Evolutionary conservation across 2,113 vertebrate genomes (phyloP), one percentile per base, ranked within the genome.

Genomic region (Gobius niger): DNA sequence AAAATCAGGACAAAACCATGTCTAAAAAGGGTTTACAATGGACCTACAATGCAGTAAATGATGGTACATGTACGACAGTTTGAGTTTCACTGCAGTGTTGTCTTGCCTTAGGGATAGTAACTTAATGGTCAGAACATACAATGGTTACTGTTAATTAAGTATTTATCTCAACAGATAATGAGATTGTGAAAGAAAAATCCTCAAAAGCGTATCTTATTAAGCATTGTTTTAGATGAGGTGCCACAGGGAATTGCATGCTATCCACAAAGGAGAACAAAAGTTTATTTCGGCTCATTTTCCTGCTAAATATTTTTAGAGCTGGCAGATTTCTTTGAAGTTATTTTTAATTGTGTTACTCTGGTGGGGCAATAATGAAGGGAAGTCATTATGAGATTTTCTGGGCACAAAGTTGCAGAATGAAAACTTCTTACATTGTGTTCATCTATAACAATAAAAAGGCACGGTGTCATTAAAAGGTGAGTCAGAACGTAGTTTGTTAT

Each of bases 321-420:
- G 68, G 67, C 15, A 41, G 70, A 78, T 77, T 76, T 82, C 81
- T 91, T 90, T 92, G 82, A 91, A 88, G 89, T 86, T 86, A 81
- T 87, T 83, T 85, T 83, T 83, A 83, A 91, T 90, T 88, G 83
- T 77, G 72, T 84, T 78, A 44, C 76, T 66, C 44, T 61, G 66
- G 85, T 72, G 76, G 60, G 52, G 67, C 82, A 63, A 78, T 87
- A 87, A 89, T 90, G 86, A 87, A 81, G 67, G 75, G 82, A 56
- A 82, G 84, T 85, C 72, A 85, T 87, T 85, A 85, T 82, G 60
- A 44, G 63, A 65, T 72, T 46, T 10, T 65, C 69, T 76, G 73
- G 72, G 80, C 69, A 75, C 62, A 68, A 79, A 82, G 78, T 75
- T 64, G 71, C 47, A 79, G 73, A 84, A 54, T 63, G 44, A 67